Evolutionary conservation across 35 echinoderm and acorn worm species (phyloP), one percentile per base, ranked within the genome.

Genomic region (Amphiura filiformis): DNA sequence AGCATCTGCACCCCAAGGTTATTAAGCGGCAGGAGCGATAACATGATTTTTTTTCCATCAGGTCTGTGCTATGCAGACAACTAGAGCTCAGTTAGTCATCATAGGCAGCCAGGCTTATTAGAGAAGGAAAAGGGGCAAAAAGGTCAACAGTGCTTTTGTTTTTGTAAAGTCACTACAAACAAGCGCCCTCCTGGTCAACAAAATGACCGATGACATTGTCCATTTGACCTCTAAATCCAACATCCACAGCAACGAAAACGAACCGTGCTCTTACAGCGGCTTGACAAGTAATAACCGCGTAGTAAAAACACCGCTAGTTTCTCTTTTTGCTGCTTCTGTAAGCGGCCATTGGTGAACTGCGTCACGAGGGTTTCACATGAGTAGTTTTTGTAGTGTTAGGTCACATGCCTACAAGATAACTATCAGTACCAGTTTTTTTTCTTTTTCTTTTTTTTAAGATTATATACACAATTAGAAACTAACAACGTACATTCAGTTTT

Each of bases 401-500:
- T 70, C 61, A 70, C 61, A 70, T 70, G 61, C 61, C 61, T 70
- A 70, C 26, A 13, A 13, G 26, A 70, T 70, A 70, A 26, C 61
- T 70, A 70, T 23, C 61, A 70, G 61, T 70, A 70, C 61, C 61
- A 70, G 61, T 70, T 70, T 70, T 70, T 70, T 70, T 70, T 11
- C 26, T 70, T 70, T 5, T 70, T 70, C 26, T 70, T 70, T 70
- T 70, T 11, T 70, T 70, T 70, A 30, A 70, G 61, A 70, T 52
- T 70, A 70, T 70, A 70, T 70, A 70, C 61, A 70, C 61, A 70
- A 15, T 70, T 70, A 70, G 61, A 70, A 70, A 70, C 61, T 23
- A 70, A 70, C 61, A 70, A 70, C 61, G 61, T 70, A 70, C 61
- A 70, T 70, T 70, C 61, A 70, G 61, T 26, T 70, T 70, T 70